Evolutionary conservation across 1,140 invertebrate genomes (phyloP).

Genomic region (Helicoverpa armigera): DNA sequence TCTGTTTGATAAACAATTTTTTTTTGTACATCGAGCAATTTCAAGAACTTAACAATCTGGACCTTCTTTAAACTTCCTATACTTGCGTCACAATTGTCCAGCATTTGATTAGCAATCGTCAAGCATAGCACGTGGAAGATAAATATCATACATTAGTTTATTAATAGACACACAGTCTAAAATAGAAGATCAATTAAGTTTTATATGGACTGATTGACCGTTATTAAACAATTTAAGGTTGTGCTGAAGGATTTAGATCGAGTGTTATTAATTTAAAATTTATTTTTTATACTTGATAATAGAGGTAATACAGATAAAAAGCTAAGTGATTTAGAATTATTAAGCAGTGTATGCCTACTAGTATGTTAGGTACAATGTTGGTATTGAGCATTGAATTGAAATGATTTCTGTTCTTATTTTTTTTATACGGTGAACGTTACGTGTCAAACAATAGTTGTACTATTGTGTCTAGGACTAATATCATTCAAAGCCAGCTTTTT

Average conservation of each 20-base stretch:
- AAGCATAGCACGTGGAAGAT: constrained; percentile 1
- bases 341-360: too few species aligned
- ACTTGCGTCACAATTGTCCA: not conserved
- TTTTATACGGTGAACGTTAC: too few species aligned
- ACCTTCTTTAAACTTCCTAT: not conserved
- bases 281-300: not conserved
- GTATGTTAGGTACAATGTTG: too few species aligned
- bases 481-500: too few species aligned
- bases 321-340: too few species aligned
- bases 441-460: too few species aligned
- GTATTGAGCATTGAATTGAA: too few species aligned
- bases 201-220: not conserved
- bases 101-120: constrained; percentile 21
- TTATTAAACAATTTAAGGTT: not conserved
- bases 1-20: too few species aligned
- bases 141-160: constrained; percentile 16
- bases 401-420: too few species aligned
- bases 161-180: not conserved
- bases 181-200: not conserved
- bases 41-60: not conserved
- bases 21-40: not conserved
- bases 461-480: too few species aligned
- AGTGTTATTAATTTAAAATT: too few species aligned
- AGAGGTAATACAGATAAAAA: not conserved
- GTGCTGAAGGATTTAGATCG: not conserved